Percentiles rank a stretch among this genome's conserved stretches.
Conservation (phyloP, 2,113 vertebrate species). For the Caranx ignobilis region DNA sequence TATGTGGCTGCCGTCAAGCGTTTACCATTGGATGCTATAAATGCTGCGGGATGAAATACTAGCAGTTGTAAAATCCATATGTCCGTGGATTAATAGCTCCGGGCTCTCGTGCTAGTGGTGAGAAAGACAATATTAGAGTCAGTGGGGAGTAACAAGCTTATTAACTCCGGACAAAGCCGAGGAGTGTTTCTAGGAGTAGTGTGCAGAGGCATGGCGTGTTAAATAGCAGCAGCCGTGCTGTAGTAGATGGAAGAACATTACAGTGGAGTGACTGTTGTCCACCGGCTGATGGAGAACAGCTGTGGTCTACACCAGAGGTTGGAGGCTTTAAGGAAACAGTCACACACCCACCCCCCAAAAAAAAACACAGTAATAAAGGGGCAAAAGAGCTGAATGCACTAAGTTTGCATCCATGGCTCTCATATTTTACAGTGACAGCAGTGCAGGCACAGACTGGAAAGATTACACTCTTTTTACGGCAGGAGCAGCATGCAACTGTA, state of each 20-base stretch:
- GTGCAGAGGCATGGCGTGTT: constrained; percentile 56
- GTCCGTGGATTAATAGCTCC: constrained; percentile 73
- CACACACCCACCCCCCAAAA: background rate
- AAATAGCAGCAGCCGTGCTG: constrained; percentile 48
- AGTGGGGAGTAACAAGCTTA: constrained; percentile 79
- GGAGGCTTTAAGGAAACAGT: background rate
- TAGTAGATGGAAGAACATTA: constrained; percentile 34
- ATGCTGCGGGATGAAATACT: constrained; percentile 73
- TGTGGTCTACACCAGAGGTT: background rate
- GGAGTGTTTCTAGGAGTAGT: constrained; percentile 45
- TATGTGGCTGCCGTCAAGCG: constrained; percentile 38
- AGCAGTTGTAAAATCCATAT: constrained; percentile 76
- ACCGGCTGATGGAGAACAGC: background rate
- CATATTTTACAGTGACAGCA: background rate
- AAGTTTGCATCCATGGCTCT: background rate
- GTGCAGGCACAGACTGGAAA: background rate
- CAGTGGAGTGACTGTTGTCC: constrained; percentile 36
- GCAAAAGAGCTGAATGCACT: background rate
- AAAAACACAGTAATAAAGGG: background rate
- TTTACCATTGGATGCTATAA: constrained; percentile 63
- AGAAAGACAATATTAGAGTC: constrained; percentile 76
- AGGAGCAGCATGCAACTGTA: constrained; percentile 51
- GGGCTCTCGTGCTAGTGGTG: constrained; percentile 61
- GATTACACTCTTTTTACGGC: constrained; percentile 18
- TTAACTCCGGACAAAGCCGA: constrained; percentile 65